Base-by-base conservation (phyloP, 2,113 vertebrate genomes). In the Steatornis caripensis region DNA sequence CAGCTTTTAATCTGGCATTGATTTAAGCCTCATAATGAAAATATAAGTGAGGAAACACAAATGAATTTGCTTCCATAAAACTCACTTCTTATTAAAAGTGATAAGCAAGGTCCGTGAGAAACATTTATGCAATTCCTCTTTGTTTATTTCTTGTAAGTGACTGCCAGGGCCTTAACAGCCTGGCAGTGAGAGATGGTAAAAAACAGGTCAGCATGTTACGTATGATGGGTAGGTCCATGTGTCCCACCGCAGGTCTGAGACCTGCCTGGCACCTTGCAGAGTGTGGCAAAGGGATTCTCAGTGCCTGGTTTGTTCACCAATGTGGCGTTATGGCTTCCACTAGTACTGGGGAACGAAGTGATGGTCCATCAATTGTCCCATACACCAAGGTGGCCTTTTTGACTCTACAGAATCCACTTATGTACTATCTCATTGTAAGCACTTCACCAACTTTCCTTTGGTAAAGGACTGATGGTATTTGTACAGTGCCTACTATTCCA, bases 11-110 rank as follows among this genome's bases (percentile, higher is more conserved):
- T 94, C 75, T 84, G 64, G 27, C 96, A 87, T 84, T 90, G 94
- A 92, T 96, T 95, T 96, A 96, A 95, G 65, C 66, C 61, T 94
- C 70, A 36, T 86, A 78, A 82, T 94, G 92, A 96, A 93, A 90
- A 89, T 61, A 23, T 22, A 96, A 95, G 61, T 41, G 51, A 87
- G 89, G 89, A 68, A 92, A 83, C 49, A 64, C 37, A 90, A 93
- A 76, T 62, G 27, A 94, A 92, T 95, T 93, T 95, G 61, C 76
- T 89, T 93, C 75, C 75, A 71, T 93, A 89, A 94, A 93, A 88
- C 84, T 94, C 12, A 1, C 53, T 93, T 91, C 53, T 57, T 92
- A 68, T 90, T 94, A 62, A 82, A 87, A 86, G 43, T 5, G 16
- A 76, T 80, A 82, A 83, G 79, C 36, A 64, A 65, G 34, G 37